Evolutionary conservation across 2,113 vertebrate species (phyloP).

Genomic region (Proterorhinus semilunaris): DNA sequence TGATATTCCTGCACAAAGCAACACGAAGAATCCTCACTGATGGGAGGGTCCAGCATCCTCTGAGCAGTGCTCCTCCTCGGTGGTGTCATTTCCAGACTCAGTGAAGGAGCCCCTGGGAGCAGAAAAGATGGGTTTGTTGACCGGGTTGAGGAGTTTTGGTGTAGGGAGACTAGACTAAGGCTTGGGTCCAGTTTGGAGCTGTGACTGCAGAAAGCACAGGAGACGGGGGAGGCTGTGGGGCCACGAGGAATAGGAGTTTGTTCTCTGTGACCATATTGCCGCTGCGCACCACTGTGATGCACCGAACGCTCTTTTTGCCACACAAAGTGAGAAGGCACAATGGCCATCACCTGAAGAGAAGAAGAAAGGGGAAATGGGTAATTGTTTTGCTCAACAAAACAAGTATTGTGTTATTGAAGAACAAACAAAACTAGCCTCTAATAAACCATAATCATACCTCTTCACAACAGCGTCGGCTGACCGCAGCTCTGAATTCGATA

Average conservation of each 20-base stretch:
- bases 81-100: slow-evolving; percentile 51
- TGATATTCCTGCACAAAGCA: slow-evolving; percentile 28
- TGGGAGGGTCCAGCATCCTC: slow-evolving; percentile 2
- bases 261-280: slow-evolving; percentile 70
- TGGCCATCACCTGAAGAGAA: slow-evolving; percentile 88
- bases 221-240: slow-evolving; percentile 78
- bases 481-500: slow-evolving; percentile 89
- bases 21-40: slow-evolving; percentile 7
- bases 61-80: slow-evolving; percentile 4
- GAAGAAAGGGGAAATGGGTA: neutral
- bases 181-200: neutral
- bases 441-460: slow-evolving; percentile 76
- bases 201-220: slow-evolving; percentile 82
- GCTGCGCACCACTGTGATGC: slow-evolving; percentile 87
- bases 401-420: neutral
- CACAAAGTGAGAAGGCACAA: slow-evolving; percentile 85
- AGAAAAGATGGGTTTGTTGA: neutral
- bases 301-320: slow-evolving; percentile 87
- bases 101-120: neutral
- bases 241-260: slow-evolving; percentile 75
- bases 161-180: slow-evolving; percentile 13
- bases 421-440: slow-evolving; percentile 9
- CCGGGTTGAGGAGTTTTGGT: slow-evolving; percentile 1
- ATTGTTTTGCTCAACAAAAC: neutral
- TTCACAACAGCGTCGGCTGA: slow-evolving; percentile 94